A percentile compares a stretch with the other conserved stretches of the same genome.
Conservation (phyloP, 2,888 invertebrate species). For the Sphaerophoria rueppellii region DNA sequence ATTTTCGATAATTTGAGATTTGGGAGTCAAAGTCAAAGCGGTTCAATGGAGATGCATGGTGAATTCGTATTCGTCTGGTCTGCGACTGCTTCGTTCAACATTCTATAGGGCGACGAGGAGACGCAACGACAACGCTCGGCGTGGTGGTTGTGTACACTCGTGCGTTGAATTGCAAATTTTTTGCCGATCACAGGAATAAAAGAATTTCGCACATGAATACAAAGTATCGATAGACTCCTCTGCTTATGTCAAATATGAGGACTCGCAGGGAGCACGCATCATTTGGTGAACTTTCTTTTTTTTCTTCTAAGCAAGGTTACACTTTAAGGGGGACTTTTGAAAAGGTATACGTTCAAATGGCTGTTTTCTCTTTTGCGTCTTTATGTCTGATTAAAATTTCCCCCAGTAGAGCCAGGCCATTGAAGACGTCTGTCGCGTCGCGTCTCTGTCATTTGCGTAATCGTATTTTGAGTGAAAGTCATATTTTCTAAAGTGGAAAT, state of each 20-base stretch:
- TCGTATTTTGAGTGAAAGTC: conserved; percentile 80
- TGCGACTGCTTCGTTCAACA: conserved; percentile 28
- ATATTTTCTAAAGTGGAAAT: conserved; percentile 55
- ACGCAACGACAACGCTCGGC: not conserved
- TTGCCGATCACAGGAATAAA: conserved; percentile 58
- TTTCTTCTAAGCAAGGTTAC: conserved; percentile 44
- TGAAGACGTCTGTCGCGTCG: conserved; percentile 1
- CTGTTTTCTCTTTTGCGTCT: not conserved
- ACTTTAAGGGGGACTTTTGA: not conserved
- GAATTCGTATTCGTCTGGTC: not conserved
- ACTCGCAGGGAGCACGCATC: conserved; percentile 4
- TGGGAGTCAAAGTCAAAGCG: conserved; percentile 20
- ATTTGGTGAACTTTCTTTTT: conserved; percentile 37
- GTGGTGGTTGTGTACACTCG: conserved; percentile 44
- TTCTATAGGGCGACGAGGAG: conserved; percentile 14
- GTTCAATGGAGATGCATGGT: too few species aligned
- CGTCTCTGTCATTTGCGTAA: conserved; percentile 77
- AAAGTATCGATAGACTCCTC: conserved; percentile 64
- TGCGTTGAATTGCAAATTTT: conserved; percentile 71
- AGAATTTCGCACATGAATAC: conserved; percentile 69
- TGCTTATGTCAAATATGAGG: not conserved
- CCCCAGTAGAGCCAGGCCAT: not conserved
- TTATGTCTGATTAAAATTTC: conserved; percentile 39
- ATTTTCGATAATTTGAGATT: conserved; percentile 54
- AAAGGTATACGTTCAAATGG: conserved; percentile 7